A percentile compares a stretch with the other conserved stretches of the same genome.
Conservation (phyloP, 2,888 invertebrate genomes). For the Mimumesa dahlbomi region DNA sequence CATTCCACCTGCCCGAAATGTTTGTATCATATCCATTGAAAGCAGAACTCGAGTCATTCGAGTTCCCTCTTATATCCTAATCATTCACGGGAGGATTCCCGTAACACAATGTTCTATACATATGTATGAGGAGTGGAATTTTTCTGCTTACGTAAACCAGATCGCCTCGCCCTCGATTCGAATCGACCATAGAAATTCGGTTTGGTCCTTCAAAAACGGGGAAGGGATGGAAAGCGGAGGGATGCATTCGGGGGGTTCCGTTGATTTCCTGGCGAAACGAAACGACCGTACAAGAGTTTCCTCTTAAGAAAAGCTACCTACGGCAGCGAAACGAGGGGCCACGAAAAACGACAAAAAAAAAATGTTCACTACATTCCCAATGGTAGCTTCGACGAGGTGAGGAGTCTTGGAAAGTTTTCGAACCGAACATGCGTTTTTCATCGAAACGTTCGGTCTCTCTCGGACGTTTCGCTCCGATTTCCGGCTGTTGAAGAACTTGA, state of each 20-base stretch:
- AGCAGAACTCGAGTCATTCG: not conserved
- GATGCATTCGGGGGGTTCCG: slow-evolving; percentile 39
- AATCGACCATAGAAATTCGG: slow-evolving; percentile 39
- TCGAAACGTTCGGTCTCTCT: not conserved
- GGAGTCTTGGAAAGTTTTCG: not conserved
- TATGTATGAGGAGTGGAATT: slow-evolving; percentile 23
- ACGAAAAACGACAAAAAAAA: slow-evolving; percentile 29
- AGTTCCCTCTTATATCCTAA: slow-evolving; percentile 13
- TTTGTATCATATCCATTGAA: not conserved
- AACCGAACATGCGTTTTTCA: slow-evolving; percentile 7
- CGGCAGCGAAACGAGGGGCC: slow-evolving; percentile 43
- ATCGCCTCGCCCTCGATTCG: slow-evolving; percentile 19
- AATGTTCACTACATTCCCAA: slow-evolving; percentile 25
- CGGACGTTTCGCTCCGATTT: slow-evolving; percentile 16
- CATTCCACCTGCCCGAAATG: not conserved
- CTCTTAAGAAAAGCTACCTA: slow-evolving; percentile 66
- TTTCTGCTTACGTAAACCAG: slow-evolving; percentile 40
- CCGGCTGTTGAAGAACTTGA: slow-evolving; percentile 23
- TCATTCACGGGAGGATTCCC: slow-evolving; percentile 10
- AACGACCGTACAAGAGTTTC: slow-evolving; percentile 72
- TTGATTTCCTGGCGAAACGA: slow-evolving; percentile 61
- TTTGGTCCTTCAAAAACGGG: slow-evolving; percentile 17
- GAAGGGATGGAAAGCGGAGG: slow-evolving; percentile 13
- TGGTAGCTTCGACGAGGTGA: slow-evolving; percentile 8
- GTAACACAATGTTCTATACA: slow-evolving; percentile 21